Base-by-base conservation (phyloP, 2,797 vertebrate species). In the Philypnodon macrostomus region DNA sequence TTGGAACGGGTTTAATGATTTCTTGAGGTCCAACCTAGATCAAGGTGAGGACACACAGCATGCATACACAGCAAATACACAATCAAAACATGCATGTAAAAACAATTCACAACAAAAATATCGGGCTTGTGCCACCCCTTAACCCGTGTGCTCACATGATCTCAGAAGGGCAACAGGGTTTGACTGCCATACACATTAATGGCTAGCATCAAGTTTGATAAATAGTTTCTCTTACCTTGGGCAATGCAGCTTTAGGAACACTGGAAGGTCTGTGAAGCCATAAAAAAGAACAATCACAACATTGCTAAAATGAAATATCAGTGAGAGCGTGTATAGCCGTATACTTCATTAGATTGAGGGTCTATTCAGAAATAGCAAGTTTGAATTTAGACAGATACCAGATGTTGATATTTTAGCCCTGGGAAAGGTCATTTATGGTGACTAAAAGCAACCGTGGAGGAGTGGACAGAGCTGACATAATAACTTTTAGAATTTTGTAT, bases 1-100 rank as follows among this genome's bases (percentile, higher is more conserved):
- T 91, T 48, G 95, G 95, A 66, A 97, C 94, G 45, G 96, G 94
- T 75, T 97, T 97, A 90, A 95, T 90, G 90, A 98, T 93, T 88
- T 97, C 95, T 62, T 89, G 87, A 67, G 90, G 90, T 63, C 94
- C 91, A 32, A 86, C 93, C 96, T 97, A 89, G 81, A 70, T 58
- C 24, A 49, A 54, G 26, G 75, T 80, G 79, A 71, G 63, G 79
- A 94, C 70, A 69, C 75, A 85, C 75, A 68, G 58, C 77, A 65
- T 75, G 81, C 82, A 82, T 23, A 58, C 53, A 42, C 75, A 42
- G 47, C 64, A 74, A 56, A 58, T 63, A 50, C 61, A 77, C 42
- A 49, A 54, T 62, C 53, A 78, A 79, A 40, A 26, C 75, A 60
- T 82, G 68, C 81, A 34, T 21, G 27, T 35, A 41, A 56, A 54